A percentile compares a stretch with the other conserved stretches of the same genome.
Conservation (phyloP, 2,113 vertebrate species). For the Numida meleagris region DNA sequence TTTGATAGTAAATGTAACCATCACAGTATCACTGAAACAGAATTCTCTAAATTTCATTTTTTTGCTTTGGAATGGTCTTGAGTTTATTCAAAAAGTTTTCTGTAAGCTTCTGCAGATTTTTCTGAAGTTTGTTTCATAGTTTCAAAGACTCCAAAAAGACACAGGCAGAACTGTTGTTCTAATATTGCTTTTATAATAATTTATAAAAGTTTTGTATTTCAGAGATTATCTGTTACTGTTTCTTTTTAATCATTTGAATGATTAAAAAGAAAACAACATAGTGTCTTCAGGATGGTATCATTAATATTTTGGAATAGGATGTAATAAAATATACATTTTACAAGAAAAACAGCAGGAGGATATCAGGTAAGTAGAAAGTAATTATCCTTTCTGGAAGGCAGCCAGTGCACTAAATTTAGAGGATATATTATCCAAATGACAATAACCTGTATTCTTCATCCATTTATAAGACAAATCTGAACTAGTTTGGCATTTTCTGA, state of each 20-base stretch:
- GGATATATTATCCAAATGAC: not conserved
- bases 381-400: constrained; percentile 14
- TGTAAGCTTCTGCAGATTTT: not conserved
- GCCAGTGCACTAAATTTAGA: not conserved
- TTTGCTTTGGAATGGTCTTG: not conserved
- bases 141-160: not conserved
- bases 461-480: not conserved
- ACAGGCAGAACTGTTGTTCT: not conserved
- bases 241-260: too few relatives aligned
- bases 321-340: not conserved
- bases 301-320: constrained; percentile 9
- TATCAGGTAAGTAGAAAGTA: constrained; percentile 4
- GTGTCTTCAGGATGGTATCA: not conserved
- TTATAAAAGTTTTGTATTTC: not conserved
- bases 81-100: not conserved
- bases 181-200: not conserved
- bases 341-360: not conserved
- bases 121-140: not conserved
- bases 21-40: not conserved
- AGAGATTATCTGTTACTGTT: not conserved
- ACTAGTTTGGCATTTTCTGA: not conserved
- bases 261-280: not conserved
- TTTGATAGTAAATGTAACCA: not conserved
- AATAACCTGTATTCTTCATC: not conserved
- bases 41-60: not conserved